Conservation (phyloP, 2,888 invertebrate species). For the Clivina fossor region DNA sequence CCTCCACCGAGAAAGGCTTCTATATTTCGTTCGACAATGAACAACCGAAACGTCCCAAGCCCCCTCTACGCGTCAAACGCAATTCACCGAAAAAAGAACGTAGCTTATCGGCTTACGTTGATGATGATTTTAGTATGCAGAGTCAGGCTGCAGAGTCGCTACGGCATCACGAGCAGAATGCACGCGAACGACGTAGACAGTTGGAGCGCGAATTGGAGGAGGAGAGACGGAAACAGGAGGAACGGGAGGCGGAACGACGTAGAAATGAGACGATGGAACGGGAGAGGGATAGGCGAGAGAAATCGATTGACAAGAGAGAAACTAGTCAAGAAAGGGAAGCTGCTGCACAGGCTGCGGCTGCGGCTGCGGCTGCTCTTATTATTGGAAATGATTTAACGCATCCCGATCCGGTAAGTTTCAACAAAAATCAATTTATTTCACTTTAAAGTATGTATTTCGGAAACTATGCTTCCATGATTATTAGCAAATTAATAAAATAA, state of each 20-base stretch:
- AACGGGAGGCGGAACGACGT: slow-evolving; percentile 49
- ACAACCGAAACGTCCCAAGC: slow-evolving; percentile 85
- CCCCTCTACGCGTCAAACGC: slow-evolving; percentile 75
- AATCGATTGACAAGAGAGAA: slow-evolving; percentile 52
- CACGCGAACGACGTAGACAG: slow-evolving; percentile 46
- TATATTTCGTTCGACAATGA: slow-evolving; percentile 93
- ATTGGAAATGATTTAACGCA: slow-evolving; percentile 68
- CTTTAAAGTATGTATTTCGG: too few species aligned
- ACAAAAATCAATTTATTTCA: too few species aligned
- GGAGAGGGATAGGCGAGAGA: slow-evolving; percentile 51
- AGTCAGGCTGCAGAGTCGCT: slow-evolving; percentile 17
- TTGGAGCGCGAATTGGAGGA: slow-evolving; percentile 56
- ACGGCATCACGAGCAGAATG: slow-evolving; percentile 17
- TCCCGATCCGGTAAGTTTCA: slow-evolving; percentile 65
- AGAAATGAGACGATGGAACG: slow-evolving; percentile 48
- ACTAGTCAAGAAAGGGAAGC: slow-evolving; percentile 54
- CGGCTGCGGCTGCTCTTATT: slow-evolving; percentile 62
- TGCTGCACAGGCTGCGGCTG: too few species aligned
- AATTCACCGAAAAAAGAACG: slow-evolving; percentile 74
- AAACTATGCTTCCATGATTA: too few species aligned
- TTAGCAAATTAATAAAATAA: too few species aligned
- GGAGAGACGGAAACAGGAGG: slow-evolving; percentile 51
- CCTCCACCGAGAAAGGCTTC: slow-evolving; percentile 76
- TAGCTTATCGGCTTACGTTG: slow-evolving; percentile 15
- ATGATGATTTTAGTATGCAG: slow-evolving; percentile 19